Evolutionary conservation across 2,113 vertebrate genomes (phyloP).

Genomic region (Paracanthobrama guichenoti): DNA sequence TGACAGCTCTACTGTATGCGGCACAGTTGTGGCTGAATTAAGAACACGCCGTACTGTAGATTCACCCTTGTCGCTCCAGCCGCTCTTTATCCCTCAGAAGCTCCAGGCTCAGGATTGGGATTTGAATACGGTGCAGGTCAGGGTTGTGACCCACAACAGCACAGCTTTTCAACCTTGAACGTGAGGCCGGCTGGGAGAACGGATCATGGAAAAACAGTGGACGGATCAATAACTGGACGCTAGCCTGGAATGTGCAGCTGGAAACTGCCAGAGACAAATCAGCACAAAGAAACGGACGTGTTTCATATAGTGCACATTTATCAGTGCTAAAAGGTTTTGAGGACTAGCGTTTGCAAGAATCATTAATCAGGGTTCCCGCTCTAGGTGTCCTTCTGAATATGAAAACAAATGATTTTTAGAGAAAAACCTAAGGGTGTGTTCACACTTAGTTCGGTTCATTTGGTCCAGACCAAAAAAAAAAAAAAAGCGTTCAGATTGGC

Average conservation of each 20-base stretch:
- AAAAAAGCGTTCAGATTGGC: too few relatives aligned
- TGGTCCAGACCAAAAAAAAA: too few relatives aligned
- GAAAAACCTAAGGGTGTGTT: not conserved
- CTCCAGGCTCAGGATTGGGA: not conserved
- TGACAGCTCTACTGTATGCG: not conserved
- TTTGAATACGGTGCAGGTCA: not conserved
- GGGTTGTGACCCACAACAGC: conserved; percentile 5
- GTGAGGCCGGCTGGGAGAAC: conserved; percentile 19
- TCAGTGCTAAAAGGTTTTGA: not conserved
- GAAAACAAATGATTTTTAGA: not conserved
- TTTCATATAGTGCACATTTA: not conserved
- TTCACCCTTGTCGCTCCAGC: not conserved
- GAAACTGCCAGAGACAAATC: not conserved
- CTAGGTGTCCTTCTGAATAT: not conserved
- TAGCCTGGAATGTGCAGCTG: not conserved
- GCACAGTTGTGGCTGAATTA: not conserved
- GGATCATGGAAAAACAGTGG: conserved; percentile 12
- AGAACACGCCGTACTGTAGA: not conserved
- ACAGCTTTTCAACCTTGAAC: conserved; percentile 34
- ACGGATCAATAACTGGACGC: conserved; percentile 12
- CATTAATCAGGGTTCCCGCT: not conserved
- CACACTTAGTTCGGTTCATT: too few relatives aligned
- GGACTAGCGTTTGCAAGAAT: not conserved
- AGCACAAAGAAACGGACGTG: not conserved
- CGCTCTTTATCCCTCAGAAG: not conserved